These are phyloP conservation scores for Coleophora flavipennella DNA, from an alignment of 2,888 invertebrate species.

Conservation along the genomic window DNA sequence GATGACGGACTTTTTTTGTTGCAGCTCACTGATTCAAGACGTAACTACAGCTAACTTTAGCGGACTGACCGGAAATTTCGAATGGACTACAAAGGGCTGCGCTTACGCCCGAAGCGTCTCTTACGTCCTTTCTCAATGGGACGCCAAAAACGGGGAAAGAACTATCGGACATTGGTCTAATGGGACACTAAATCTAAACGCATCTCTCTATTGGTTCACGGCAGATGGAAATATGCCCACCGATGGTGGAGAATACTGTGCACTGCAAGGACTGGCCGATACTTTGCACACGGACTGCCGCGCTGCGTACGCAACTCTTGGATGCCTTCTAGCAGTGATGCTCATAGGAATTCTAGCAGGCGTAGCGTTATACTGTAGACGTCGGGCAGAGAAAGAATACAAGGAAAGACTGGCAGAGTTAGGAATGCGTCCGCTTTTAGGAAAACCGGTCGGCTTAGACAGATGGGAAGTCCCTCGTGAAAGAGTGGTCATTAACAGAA, in stretches of 20 bases:
- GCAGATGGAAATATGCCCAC: conserved; percentile 72
- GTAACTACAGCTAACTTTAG: conserved; percentile 24
- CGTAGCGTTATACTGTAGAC: conserved; percentile 36
- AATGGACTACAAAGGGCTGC: conserved; percentile 38
- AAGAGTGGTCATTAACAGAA: conserved; percentile 87
- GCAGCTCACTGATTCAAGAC: conserved; percentile 32
- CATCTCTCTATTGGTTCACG: conserved; percentile 77
- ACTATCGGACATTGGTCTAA: conserved; percentile 81
- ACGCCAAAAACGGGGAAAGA: conserved; percentile 41
- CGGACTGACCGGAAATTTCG: conserved; percentile 45
- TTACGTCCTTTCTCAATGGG: conserved; percentile 75
- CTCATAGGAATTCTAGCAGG: conserved; percentile 31
- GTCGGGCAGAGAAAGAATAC: conserved; percentile 43
- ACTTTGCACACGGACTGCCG: conserved; percentile 81
- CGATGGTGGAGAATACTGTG: conserved; percentile 80
- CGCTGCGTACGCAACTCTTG: conserved; percentile 73
- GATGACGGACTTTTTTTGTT: too few species aligned
- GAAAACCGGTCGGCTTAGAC: conserved; percentile 70
- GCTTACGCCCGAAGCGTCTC: conserved; percentile 19
- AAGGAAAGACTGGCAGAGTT: conserved; percentile 42
- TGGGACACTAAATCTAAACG: conserved; percentile 85
- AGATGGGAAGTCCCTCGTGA: conserved; percentile 92
- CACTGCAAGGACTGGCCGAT: conserved; percentile 78
- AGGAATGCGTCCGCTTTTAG: conserved; percentile 39
- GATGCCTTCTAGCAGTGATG: conserved; percentile 23